A percentile compares a stretch with the other conserved stretches of the same genome.
Conservation (phyloP, 2,888 invertebrate species). For the Arge pagana region DNA sequence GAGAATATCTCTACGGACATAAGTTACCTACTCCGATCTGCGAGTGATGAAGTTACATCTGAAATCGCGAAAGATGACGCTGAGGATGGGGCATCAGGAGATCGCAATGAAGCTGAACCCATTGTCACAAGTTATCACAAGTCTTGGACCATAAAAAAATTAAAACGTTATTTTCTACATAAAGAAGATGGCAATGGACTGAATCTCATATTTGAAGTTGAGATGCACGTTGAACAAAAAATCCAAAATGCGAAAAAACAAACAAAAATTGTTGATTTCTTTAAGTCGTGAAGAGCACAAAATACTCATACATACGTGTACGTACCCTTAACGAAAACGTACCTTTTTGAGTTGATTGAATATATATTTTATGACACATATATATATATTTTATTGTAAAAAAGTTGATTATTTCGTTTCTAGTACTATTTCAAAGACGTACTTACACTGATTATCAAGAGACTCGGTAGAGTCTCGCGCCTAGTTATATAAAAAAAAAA, state of each 20-base stretch:
- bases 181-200: constrained; percentile 4
- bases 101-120: background rate
- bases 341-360: no score
- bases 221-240: constrained; percentile 1
- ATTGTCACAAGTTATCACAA: background rate
- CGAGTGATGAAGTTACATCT: constrained; percentile 5
- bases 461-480: no score
- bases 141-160: background rate
- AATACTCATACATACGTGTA: no score
- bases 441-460: no score
- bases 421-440: no score
- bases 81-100: constrained; percentile 5
- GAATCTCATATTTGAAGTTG: constrained; percentile 8
- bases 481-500: no score
- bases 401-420: no score
- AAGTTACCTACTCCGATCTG: constrained; percentile 1
- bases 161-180: constrained; percentile 9
- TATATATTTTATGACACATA: no score
- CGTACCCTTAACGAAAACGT: no score
- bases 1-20: constrained; percentile 1
- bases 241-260: constrained; percentile 5
- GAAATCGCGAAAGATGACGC: constrained; percentile 4
- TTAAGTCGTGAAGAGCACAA: constrained; percentile 1
- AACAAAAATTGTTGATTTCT: constrained; percentile 5
- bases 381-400: no score